phyloP scores from a whole-genome alignment of 2,113 vertebrate genomes.

The Jaculus jaculus region DNA sequence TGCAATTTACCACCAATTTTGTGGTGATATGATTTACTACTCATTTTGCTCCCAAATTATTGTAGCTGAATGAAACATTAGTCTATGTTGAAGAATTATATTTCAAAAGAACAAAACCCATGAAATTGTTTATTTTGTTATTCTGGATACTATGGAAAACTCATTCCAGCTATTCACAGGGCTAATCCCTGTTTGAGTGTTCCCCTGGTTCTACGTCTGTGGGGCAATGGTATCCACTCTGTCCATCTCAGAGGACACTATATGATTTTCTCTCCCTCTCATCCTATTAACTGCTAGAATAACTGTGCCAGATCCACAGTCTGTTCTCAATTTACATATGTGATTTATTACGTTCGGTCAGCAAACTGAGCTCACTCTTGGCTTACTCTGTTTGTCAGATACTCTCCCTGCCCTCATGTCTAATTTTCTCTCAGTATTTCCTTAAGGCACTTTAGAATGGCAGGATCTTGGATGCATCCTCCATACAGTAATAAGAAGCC shows the following conservation, averaged over 20 bases:
- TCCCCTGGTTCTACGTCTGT: neutral
- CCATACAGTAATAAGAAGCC: neutral
- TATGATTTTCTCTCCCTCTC: neutral
- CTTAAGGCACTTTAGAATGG: neutral
- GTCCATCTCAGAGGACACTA: neutral
- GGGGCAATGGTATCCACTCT: neutral
- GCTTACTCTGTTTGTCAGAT: neutral
- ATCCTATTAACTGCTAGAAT: neutral
- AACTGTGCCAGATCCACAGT: neutral
- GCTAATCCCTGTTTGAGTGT: neutral
- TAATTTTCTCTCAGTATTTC: neutral
- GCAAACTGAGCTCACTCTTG: neutral
- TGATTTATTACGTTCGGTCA: constrained; percentile 13
- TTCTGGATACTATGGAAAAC: neutral
- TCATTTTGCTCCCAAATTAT: neutral
- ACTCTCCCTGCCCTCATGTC: neutral
- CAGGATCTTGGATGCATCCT: neutral
- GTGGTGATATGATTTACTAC: neutral
- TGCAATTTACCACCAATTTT: neutral
- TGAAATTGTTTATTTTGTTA: neutral
- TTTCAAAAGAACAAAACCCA: neutral
- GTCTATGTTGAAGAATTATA: neutral
- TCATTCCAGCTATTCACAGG: neutral
- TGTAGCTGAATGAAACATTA: neutral
- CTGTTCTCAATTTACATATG: neutral